phyloP scores from a whole-genome alignment of 2,113 vertebrate species.

The Eurypyga helias region DNA sequence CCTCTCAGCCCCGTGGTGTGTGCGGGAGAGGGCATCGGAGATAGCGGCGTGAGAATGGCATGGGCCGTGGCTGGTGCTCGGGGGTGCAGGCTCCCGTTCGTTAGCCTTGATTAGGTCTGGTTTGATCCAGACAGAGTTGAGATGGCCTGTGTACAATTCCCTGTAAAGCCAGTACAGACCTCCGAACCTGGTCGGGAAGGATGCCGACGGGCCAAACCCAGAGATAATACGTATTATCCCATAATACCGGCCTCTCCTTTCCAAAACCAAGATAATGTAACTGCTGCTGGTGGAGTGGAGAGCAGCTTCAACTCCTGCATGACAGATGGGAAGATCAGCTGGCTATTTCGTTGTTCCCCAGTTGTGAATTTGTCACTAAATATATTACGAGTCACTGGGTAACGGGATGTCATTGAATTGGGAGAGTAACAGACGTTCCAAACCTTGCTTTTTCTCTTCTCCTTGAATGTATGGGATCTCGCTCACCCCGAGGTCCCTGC shows the following conservation, averaged over 20 bases:
- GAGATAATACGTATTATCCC: too few relatives aligned
- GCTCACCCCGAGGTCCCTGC: background rate
- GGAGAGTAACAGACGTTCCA: constrained; percentile 21
- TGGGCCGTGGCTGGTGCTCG: fast-evolving
- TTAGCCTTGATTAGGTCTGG: background rate
- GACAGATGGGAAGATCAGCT: constrained; percentile 66
- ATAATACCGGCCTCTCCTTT: too few relatives aligned
- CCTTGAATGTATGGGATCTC: background rate
- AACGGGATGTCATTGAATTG: constrained; percentile 53
- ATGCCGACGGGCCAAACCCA: background rate
- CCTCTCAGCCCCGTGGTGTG: background rate
- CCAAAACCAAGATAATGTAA: background rate
- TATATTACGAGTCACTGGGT: constrained; percentile 39
- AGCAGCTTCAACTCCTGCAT: constrained; percentile 46
- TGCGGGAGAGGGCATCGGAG: fast-evolving
- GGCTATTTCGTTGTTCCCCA: constrained; percentile 41
- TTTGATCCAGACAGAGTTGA: fast-evolving
- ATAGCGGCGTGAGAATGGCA: fast-evolving
- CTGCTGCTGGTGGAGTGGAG: background rate
- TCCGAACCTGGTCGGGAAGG: background rate
- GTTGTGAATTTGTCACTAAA: constrained; percentile 74
- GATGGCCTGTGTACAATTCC: background rate
- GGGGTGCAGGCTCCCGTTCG: fast-evolving
- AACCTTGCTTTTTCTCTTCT: background rate
- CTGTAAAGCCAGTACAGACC: fast-evolving